Percentiles rank a stretch among this genome's conserved stretches.
phyloP scores from a whole-genome alignment of 2,888 invertebrate species.

The Lysandra bellargus region DNA sequence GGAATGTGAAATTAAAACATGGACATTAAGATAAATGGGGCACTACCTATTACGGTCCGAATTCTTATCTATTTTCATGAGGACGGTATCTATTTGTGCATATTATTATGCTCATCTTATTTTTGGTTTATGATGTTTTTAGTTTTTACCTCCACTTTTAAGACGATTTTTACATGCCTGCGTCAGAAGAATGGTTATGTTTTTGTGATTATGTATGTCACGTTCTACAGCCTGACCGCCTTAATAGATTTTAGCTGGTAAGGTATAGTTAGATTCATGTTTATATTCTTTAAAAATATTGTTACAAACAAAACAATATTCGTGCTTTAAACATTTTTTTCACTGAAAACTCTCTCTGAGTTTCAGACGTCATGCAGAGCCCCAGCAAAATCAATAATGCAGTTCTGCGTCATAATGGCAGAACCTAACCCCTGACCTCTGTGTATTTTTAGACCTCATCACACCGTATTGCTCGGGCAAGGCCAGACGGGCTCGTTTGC shows the following conservation, averaged over 20 bases:
- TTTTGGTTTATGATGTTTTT: not conserved
- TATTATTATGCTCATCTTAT: not conserved
- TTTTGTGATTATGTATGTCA: too few relatives aligned
- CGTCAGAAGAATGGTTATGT: too few relatives aligned
- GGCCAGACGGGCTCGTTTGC: constrained; percentile 67
- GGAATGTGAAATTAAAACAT: constrained; percentile 32
- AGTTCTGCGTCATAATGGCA: constrained; percentile 15
- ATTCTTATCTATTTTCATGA: constrained; percentile 9
- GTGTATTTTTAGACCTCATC: constrained; percentile 69
- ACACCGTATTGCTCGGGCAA: constrained; percentile 54
- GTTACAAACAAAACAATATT: too few relatives aligned
- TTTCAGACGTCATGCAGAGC: not conserved
- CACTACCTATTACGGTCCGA: constrained; percentile 29
- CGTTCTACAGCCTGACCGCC: too few relatives aligned
- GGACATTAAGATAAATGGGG: constrained; percentile 32
- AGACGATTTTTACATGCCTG: too few relatives aligned
- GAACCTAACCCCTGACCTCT: constrained; percentile 67
- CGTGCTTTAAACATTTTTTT: not conserved
- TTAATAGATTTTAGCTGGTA: not conserved
- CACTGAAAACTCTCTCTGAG: not conserved
- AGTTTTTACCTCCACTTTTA: too few relatives aligned
- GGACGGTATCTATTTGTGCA: not conserved
- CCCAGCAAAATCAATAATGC: constrained; percentile 25
- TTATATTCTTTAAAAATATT: not conserved
- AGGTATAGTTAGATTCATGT: not conserved